Evolutionary conservation across 2,888 invertebrate species (phyloP).

Genomic region (Tetrapedia diversipes): DNA sequence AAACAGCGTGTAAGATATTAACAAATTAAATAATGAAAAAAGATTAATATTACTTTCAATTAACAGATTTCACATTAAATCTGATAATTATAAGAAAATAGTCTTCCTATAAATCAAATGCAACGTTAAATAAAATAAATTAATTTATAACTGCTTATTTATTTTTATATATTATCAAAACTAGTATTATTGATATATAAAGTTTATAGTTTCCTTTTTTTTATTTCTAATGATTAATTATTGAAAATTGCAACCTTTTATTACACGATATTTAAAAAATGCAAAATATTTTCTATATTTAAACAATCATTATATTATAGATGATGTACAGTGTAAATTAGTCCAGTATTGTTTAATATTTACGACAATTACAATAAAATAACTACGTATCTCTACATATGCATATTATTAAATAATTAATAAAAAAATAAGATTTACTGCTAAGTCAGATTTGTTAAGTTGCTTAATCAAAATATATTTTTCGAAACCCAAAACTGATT

Average conservation of each 20-base stretch:
- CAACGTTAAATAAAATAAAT: slow-evolving; percentile 31
- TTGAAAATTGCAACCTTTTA: not conserved
- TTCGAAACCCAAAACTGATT: not conserved
- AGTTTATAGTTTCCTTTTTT: not conserved
- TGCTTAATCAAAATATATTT: not conserved
- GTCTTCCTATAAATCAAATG: slow-evolving; percentile 36
- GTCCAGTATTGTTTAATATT: slow-evolving; percentile 10
- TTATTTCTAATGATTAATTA: not conserved
- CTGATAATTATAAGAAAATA: slow-evolving; percentile 25
- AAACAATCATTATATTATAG: slow-evolving; percentile 15
- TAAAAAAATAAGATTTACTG: not conserved
- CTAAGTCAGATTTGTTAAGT: no score
- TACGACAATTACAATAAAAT: slow-evolving; percentile 34
- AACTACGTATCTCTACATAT: not conserved
- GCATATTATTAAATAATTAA: not conserved
- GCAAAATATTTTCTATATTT: not conserved
- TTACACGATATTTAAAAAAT: slow-evolving; percentile 4
- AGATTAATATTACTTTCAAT: slow-evolving; percentile 32
- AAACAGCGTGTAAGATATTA: slow-evolving; percentile 62
- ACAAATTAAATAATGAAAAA: slow-evolving; percentile 22
- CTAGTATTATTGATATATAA: slow-evolving; percentile 24
- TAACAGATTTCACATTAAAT: slow-evolving; percentile 3
- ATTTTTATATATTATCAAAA: slow-evolving; percentile 21
- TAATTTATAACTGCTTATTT: slow-evolving; percentile 38
- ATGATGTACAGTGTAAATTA: not conserved